phyloP scores from a whole-genome alignment of 2,888 invertebrate species.

The Hirtodrosophila histrioides region DNA sequence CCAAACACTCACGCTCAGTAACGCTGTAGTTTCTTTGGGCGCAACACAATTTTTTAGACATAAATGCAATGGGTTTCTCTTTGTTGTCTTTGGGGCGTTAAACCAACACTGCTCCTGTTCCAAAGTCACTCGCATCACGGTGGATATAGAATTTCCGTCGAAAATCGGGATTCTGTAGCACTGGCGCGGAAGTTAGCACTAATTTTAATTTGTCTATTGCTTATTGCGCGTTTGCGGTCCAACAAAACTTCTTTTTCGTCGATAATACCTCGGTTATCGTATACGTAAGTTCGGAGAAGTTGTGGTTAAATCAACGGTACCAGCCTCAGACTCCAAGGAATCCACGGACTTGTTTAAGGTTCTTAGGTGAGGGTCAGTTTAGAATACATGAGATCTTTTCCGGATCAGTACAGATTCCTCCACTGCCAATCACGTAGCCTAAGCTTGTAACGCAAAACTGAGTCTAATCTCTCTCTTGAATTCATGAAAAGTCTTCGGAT shows the following conservation, averaged over 20 bases:
- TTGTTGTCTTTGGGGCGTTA: not conserved
- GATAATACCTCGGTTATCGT: not conserved
- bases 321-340: not conserved
- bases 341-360: not conserved
- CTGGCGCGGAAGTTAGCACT: not conserved
- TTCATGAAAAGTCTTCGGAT: too few species aligned
- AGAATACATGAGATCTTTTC: not conserved
- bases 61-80: too few species aligned
- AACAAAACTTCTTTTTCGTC: not conserved
- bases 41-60: too few species aligned
- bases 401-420: not conserved
- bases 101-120: not conserved
- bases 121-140: conserved; percentile 1
- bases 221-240: not conserved
- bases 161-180: conserved; percentile 1
- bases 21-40: not conserved
- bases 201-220: not conserved
- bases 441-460: not conserved
- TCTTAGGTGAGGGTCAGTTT: not conserved
- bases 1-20: not conserved
- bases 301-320: not conserved
- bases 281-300: not conserved
- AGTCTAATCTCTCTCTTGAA: not conserved
- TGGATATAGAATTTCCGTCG: not conserved
- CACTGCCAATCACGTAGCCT: not conserved